Evolutionary conservation across 2,797 vertebrate species (phyloP).

Genomic region (Buphagus erythrorhynchus): DNA sequence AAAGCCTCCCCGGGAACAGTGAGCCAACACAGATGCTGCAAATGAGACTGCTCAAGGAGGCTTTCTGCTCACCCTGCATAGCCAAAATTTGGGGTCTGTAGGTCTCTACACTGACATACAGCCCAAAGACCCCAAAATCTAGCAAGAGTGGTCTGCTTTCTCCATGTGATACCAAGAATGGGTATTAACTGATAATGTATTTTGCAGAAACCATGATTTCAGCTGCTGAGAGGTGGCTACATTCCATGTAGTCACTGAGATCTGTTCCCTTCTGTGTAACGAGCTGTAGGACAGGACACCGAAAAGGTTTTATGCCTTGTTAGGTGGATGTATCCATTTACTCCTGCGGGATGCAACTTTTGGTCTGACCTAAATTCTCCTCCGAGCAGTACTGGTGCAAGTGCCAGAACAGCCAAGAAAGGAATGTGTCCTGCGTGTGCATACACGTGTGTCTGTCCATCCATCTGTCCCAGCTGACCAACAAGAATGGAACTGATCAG

Average conservation of each 20-base stretch:
- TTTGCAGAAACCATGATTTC: background rate
- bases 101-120: fast-evolving
- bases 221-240: background rate
- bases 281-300: background rate
- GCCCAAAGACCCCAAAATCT: background rate
- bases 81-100: background rate
- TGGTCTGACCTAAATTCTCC: conserved; percentile 21
- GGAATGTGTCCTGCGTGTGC: background rate
- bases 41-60: background rate
- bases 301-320: background rate
- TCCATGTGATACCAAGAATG: background rate
- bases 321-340: background rate
- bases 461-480: background rate
- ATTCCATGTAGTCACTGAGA: background rate
- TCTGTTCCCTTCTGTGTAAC: background rate
- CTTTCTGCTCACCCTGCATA: background rate
- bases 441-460: background rate
- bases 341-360: background rate
- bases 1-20: background rate
- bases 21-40: background rate
- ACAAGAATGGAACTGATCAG: background rate
- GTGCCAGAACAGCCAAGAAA: background rate
- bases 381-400: background rate
- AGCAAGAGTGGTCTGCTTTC: background rate
- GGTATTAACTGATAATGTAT: background rate